Conservation (phyloP, 2,888 invertebrate species). For the Drosophila subquinaria region DNA sequence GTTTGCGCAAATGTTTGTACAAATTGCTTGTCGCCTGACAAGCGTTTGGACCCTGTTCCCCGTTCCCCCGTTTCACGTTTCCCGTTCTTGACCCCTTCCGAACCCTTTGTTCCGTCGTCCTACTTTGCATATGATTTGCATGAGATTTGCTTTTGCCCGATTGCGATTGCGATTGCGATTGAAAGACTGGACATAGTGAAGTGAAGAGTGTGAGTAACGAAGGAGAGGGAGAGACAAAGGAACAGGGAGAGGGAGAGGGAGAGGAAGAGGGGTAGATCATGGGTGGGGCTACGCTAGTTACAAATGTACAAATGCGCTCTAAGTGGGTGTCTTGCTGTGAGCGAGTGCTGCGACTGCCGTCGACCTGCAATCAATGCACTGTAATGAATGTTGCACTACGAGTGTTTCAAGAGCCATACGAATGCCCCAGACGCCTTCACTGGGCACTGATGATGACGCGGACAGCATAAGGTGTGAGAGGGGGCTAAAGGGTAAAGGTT, state of each 20-base stretch:
- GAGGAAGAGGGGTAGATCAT: background rate
- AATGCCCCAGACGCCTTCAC: constrained; percentile 34
- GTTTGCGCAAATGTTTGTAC: constrained; percentile 73
- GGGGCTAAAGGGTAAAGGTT: background rate
- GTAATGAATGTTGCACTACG: constrained; percentile 45
- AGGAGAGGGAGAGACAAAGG: background rate
- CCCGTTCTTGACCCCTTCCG: background rate
- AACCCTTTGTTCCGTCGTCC: constrained; percentile 9
- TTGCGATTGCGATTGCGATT: constrained; percentile 29
- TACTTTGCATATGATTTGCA: constrained; percentile 62
- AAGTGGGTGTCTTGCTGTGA: constrained; percentile 23
- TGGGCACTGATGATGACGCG: constrained; percentile 3
- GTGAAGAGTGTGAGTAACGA: background rate
- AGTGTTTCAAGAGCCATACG: constrained; percentile 36
- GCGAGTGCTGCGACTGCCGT: constrained; percentile 17
- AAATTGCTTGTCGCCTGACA: constrained; percentile 74
- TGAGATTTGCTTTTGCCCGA: constrained; percentile 52
- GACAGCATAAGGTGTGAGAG: background rate
- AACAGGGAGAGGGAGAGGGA: background rate
- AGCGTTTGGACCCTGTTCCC: constrained; percentile 9
- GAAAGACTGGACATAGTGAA: constrained; percentile 20
- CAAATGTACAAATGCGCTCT: constrained; percentile 41
- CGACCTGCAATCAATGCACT: constrained; percentile 41
- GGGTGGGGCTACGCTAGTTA: constrained; percentile 24
- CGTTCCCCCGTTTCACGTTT: background rate